Evolutionary conservation across 2,888 invertebrate species (phyloP).

Genomic region (Tenodera sinensis): DNA sequence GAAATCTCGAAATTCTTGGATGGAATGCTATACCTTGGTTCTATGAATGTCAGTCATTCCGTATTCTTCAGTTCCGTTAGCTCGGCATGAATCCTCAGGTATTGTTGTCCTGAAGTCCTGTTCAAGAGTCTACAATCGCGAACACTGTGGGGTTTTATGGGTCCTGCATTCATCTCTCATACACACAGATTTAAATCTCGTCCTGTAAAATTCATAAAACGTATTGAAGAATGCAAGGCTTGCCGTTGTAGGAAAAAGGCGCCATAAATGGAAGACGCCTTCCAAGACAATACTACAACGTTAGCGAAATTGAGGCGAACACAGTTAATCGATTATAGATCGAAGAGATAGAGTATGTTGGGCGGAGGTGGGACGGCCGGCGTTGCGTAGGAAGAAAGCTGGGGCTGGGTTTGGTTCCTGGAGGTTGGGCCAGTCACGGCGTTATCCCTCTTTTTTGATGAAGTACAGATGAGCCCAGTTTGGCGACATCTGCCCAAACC

Average conservation of each 20-base stretch:
- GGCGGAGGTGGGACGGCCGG: not conserved
- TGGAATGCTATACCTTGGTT: no score
- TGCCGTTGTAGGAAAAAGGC: not conserved
- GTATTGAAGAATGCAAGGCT: not conserved
- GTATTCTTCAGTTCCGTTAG: no score
- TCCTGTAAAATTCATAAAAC: not conserved
- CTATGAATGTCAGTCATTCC: no score
- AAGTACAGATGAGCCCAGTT: not conserved
- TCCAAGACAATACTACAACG: not conserved
- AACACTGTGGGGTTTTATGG: no score
- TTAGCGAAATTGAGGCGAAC: not conserved
- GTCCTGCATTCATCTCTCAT: not conserved
- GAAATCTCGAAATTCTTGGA: no score
- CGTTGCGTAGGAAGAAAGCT: not conserved
- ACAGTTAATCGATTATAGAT: not conserved
- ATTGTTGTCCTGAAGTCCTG: no score
- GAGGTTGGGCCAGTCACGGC: not conserved
- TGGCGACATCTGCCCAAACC: not conserved
- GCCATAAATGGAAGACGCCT: not conserved
- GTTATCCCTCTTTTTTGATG: not conserved
- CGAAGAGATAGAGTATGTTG: not conserved
- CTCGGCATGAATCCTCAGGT: no score
- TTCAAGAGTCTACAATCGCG: no score
- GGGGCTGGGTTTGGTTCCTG: not conserved
- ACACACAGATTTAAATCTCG: not conserved